A percentile compares a stretch with the other conserved stretches of the same genome.
Conservation (phyloP, 2,113 vertebrate species). For the Raja brachyura region DNA sequence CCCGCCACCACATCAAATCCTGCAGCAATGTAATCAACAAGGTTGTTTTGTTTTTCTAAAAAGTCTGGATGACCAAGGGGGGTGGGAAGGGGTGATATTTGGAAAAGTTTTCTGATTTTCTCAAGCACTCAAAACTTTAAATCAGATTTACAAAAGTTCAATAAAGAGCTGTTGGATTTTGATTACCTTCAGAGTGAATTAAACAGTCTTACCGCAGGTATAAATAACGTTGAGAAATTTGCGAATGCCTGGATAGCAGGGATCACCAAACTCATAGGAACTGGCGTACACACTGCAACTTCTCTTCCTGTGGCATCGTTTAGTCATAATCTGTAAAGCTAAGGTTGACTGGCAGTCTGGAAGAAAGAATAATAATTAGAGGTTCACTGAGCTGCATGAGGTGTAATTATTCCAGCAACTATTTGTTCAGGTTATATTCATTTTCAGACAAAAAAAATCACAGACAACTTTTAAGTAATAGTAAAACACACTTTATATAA, state of each 20-base stretch:
- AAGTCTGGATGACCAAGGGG: neutral
- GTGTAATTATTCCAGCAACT: neutral
- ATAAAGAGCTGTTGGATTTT: neutral
- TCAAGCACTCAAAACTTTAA: neutral
- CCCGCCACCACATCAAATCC: no score
- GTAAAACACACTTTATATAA: neutral
- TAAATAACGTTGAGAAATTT: slow-evolving; percentile 85
- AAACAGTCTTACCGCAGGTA: slow-evolving; percentile 70
- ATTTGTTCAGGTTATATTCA: neutral
- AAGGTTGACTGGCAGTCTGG: slow-evolving; percentile 72
- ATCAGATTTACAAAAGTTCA: neutral
- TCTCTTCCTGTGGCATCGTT: slow-evolving; percentile 73
- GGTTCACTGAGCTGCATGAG: neutral
- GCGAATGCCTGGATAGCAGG: slow-evolving; percentile 75
- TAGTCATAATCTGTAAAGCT: slow-evolving; percentile 68
- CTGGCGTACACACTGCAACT: slow-evolving; percentile 72
- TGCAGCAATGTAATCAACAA: no score
- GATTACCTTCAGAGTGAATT: neutral
- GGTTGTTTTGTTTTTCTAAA: neutral
- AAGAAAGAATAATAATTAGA: slow-evolving; percentile 6
- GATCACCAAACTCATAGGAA: slow-evolving; percentile 75
- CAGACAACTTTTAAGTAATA: neutral
- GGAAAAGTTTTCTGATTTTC: neutral
- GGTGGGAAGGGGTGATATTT: neutral
- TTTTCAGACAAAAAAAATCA: neutral